phyloP scores from a whole-genome alignment of 2,113 vertebrate species.

The Alces alces region DNA sequence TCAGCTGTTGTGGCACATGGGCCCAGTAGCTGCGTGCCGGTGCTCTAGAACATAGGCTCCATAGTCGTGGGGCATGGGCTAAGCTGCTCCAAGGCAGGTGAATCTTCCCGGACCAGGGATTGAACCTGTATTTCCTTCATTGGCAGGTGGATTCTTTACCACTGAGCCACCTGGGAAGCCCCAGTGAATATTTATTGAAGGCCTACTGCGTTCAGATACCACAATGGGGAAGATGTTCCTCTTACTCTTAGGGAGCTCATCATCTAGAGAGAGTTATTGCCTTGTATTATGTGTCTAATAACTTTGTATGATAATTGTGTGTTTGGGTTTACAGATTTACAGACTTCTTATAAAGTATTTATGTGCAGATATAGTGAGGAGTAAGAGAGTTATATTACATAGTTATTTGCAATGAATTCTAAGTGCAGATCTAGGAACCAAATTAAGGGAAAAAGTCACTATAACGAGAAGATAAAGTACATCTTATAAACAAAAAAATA shows the following conservation, averaged over 20 bases:
- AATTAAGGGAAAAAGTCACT: background rate
- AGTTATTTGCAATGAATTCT: conserved; percentile 17
- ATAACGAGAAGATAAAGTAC: conserved; percentile 32
- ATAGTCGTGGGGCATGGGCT: background rate
- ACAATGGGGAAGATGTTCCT: background rate
- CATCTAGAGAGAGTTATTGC: background rate
- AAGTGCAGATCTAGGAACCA: background rate
- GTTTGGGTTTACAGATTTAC: background rate
- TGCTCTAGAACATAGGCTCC: background rate
- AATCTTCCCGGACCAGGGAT: background rate
- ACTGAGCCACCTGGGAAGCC: background rate
- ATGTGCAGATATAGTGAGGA: background rate
- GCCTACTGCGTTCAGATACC: background rate
- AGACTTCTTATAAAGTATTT: background rate
- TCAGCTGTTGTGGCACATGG: background rate
- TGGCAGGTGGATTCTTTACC: background rate
- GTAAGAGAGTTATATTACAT: background rate
- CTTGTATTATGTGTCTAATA: background rate
- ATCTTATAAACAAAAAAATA: conserved; percentile 43
- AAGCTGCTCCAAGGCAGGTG: background rate
- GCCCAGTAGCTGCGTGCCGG: background rate
- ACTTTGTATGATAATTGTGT: background rate
- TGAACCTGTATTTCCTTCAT: background rate
- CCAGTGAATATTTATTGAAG: background rate
- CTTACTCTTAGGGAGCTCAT: background rate